Percentiles rank a stretch among this genome's conserved stretches.
Evolutionary conservation across 2,113 vertebrate genomes (phyloP).

Genomic region (Aleadryas rufinucha): DNA sequence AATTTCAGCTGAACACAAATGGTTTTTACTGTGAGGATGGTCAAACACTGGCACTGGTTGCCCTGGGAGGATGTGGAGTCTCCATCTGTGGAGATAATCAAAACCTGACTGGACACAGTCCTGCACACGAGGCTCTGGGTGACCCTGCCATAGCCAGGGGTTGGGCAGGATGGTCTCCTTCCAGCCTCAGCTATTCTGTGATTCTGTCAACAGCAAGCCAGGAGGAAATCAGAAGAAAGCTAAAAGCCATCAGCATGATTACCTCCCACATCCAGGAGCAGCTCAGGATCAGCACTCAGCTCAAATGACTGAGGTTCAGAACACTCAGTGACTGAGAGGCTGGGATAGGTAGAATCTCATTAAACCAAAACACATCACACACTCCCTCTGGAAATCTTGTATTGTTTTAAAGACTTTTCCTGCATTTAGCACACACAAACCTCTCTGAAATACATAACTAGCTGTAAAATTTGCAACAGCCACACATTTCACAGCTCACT

Average conservation of each 20-base stretch:
- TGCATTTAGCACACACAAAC: background rate
- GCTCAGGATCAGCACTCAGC: background rate
- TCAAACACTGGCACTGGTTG: background rate
- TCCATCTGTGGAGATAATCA: background rate
- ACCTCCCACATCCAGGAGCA: background rate
- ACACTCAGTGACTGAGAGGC: background rate
- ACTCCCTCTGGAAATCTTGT: background rate
- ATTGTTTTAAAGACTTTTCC: background rate
- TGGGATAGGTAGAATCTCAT: background rate
- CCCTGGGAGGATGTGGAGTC: background rate
- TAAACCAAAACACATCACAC: background rate
- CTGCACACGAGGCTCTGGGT: background rate
- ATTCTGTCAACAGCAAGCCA: background rate
- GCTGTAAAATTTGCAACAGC: background rate
- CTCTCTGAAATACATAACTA: background rate
- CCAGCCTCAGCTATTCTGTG: background rate
- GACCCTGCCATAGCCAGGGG: background rate
- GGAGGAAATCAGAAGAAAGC: background rate
- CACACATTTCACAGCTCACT: background rate
- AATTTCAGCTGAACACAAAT: background rate
- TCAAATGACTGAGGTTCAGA: background rate
- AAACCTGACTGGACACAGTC: background rate
- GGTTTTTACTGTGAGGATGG: background rate
- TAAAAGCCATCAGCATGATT: background rate
- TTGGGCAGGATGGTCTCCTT: background rate